Conservation (phyloP, 2,888 invertebrate genomes). For the Tetragonula carbonaria region DNA sequence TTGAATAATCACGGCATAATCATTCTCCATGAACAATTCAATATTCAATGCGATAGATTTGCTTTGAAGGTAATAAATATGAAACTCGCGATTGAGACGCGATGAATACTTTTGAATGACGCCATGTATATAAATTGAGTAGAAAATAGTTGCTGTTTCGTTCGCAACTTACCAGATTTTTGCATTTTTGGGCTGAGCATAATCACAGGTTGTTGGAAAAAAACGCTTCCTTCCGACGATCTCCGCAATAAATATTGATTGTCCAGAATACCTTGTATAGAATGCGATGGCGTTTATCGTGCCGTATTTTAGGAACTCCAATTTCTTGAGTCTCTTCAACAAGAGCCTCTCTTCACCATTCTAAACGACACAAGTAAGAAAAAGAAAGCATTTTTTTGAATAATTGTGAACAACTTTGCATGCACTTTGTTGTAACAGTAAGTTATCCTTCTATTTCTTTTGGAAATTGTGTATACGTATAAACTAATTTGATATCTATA, state of each 20-base stretch:
- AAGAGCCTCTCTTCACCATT: background rate
- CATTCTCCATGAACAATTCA: no score
- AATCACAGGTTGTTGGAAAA: conserved; percentile 50
- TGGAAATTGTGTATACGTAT: background rate
- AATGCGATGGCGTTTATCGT: conserved; percentile 38
- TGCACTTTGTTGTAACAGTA: background rate
- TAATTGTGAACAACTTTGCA: background rate
- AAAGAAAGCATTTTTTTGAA: background rate
- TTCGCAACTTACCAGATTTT: conserved; percentile 85
- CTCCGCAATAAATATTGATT: conserved; percentile 62
- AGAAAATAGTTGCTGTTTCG: background rate
- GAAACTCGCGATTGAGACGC: background rate
- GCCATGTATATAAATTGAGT: background rate
- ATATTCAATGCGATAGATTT: no score
- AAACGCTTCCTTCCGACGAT: conserved; percentile 32
- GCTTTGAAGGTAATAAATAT: no score
- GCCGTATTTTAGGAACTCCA: conserved; percentile 34
- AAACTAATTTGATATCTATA: background rate
- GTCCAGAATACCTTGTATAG: conserved; percentile 63
- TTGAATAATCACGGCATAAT: no score
- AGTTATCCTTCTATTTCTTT: background rate
- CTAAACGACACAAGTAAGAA: conserved; percentile 25
- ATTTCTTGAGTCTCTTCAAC: conserved; percentile 27
- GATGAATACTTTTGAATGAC: background rate
- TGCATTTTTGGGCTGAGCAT: conserved; percentile 95